phyloP scores from a whole-genome alignment of 1,140 invertebrate genomes.

The Tribolium madens region DNA sequence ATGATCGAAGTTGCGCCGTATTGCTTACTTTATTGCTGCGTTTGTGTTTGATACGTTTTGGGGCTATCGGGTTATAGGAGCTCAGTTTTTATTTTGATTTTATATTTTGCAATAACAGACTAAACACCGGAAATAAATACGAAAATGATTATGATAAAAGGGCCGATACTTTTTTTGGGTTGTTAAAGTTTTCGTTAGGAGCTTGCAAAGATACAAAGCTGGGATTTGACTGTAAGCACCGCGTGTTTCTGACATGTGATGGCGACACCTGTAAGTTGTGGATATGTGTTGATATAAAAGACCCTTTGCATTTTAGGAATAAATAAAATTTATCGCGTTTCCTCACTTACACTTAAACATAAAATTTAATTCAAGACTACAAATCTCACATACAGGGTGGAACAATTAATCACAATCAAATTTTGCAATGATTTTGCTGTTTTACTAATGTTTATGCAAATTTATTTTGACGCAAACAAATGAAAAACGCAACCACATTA shows the following conservation, averaged over 20 bases:
- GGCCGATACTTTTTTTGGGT: neutral
- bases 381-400: no score
- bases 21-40: slow-evolving; percentile 37
- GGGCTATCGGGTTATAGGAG: slow-evolving; percentile 20
- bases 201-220: slow-evolving; percentile 24
- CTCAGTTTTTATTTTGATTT: slow-evolving; percentile 31
- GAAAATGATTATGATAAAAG: slow-evolving; percentile 31
- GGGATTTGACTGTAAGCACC: slow-evolving; percentile 36
- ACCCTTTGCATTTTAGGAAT: slow-evolving; percentile 38
- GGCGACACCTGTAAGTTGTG: slow-evolving; percentile 42
- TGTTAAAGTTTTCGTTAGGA: neutral
- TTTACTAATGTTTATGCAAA: slow-evolving; percentile 12
- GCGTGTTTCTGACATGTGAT: slow-evolving; percentile 38
- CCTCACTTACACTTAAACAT: neutral
- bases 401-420: no score
- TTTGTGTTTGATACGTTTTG: slow-evolving; percentile 41
- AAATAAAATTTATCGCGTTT: slow-evolving; percentile 26
- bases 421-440: neutral
- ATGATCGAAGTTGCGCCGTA: slow-evolving; percentile 30
- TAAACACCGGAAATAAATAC: slow-evolving; percentile 23
- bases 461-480: slow-evolving; percentile 6
- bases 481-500: slow-evolving; percentile 23
- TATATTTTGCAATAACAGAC: slow-evolving; percentile 24
- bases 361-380: neutral
- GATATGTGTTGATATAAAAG: slow-evolving; percentile 45